Evolutionary conservation across 1,140 invertebrate genomes (phyloP).

Genomic region (Myzus persicae): DNA sequence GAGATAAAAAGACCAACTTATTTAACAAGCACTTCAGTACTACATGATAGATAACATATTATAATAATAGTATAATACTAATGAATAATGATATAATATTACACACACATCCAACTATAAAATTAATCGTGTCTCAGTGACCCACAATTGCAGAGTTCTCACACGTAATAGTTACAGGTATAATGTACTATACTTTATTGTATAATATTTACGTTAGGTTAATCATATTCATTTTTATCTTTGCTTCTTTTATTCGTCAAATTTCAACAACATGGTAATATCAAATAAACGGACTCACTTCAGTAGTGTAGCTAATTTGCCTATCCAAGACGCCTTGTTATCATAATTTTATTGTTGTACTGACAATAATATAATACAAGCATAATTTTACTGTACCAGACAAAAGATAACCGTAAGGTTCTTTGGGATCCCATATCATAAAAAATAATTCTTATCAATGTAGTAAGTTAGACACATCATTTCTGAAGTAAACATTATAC

Average conservation of each 20-base stretch:
- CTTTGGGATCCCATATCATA: neutral
- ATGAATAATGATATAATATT: no score
- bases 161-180: neutral
- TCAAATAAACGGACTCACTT: neutral
- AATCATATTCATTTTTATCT: neutral
- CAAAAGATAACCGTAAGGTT: neutral
- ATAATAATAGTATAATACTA: neutral
- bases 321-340: neutral
- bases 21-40: neutral
- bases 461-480: neutral
- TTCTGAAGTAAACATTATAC: neutral
- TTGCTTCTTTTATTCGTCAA: no score
- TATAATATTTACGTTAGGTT: no score
- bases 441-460: neutral
- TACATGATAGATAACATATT: neutral
- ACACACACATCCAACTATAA: neutral
- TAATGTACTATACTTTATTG: neutral
- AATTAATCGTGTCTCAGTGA: neutral
- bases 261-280: neutral
- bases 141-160: neutral
- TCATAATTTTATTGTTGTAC: neutral
- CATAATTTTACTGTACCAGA: neutral
- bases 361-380: neutral
- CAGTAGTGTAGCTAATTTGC: neutral
- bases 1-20: no score